Evolutionary conservation across 2,888 invertebrate genomes (phyloP).

Genomic region (Balanococcus diminutus): DNA sequence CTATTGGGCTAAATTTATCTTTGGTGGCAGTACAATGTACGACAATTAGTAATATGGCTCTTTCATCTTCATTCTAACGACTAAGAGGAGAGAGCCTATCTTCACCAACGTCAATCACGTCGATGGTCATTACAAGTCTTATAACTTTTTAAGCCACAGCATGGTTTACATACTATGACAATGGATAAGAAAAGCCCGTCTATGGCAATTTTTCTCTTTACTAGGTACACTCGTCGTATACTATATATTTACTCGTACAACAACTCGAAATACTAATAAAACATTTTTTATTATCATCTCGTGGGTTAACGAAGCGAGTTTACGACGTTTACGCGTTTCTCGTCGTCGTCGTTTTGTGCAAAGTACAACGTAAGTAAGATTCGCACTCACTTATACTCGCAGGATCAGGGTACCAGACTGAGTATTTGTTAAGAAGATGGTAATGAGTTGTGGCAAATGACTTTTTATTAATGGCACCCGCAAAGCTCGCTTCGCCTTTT

Average conservation of each 20-base stretch:
- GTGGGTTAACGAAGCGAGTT: conserved; percentile 49
- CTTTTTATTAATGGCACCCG: conserved; percentile 48
- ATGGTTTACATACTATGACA: no score
- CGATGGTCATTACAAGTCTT: neutral
- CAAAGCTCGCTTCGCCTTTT: neutral
- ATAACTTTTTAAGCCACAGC: neutral
- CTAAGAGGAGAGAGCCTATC: neutral
- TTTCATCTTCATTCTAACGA: neutral
- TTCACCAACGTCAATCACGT: conserved; percentile 22
- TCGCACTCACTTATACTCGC: conserved; percentile 1
- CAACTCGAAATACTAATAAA: conserved; percentile 26
- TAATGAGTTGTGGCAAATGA: conserved; percentile 52
- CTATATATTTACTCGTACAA: neutral
- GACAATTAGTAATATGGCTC: conserved; percentile 9
- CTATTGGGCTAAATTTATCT: neutral
- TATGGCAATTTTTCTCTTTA: conserved; percentile 5
- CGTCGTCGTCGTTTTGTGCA: neutral
- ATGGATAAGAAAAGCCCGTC: neutral
- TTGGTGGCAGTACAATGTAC: conserved; percentile 4
- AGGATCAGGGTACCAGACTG: neutral
- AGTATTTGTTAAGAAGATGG: conserved; percentile 47
- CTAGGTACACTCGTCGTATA: neutral
- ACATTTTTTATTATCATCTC: conserved; percentile 46
- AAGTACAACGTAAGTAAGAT: neutral
- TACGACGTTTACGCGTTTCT: conserved; percentile 23